Base-by-base conservation (phyloP, 53 echinoderm and acorn worm genomes). In the Temnopleurus reevesii region DNA sequence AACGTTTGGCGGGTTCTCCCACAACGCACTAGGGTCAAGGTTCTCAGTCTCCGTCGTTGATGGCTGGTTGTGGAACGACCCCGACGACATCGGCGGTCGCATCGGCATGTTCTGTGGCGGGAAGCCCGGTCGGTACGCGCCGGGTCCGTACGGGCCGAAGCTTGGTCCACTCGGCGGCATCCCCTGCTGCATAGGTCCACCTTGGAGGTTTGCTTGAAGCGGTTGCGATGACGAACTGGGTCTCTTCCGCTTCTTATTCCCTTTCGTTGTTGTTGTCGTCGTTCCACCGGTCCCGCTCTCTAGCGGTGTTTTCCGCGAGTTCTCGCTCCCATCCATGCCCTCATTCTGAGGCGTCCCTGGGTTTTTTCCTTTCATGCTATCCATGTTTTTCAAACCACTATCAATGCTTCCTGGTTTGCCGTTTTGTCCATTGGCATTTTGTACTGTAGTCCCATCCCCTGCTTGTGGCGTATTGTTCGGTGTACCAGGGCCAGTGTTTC, bases 21-120 rank as follows among this genome's bases (percentile, higher is more conserved):
- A 99, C 90, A 99, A 90, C 33, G 99, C 95, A 89, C 93, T 96
- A 58, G 99, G 99, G 84, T 96, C 96, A 33, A 99, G 92, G 86
- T 99, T 94, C 76, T 99, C 99, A 24, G 99, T 99, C 90, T 99
- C 99, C n/a, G 96, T 95, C 7, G 94, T 91, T 81, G 92, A 84
- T 38, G 94, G 93, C 51, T 91, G 93, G 10, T 81, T 90, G n/a
- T 90, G 91, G 59, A 91, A 91, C 12, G 90, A 83, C 38, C 92
- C 93, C 9, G 95, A 83, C 15, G 92, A 91, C 88, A 86, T 92
- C 24, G 91, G 88, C 19, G 94, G 94, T 19, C 94, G 84, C 95
- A 97, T 95, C 5, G 90, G 86, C 94, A 99, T 94, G 55, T 89
- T 91, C 90, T 93, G 97, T 8, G 93, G 92, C 41, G 95, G 94